A percentile compares a stretch with the other conserved stretches of the same genome.
Conservation (phyloP, 53 echinoderm and acorn worm genomes). For the Paracentrotus lividus region DNA sequence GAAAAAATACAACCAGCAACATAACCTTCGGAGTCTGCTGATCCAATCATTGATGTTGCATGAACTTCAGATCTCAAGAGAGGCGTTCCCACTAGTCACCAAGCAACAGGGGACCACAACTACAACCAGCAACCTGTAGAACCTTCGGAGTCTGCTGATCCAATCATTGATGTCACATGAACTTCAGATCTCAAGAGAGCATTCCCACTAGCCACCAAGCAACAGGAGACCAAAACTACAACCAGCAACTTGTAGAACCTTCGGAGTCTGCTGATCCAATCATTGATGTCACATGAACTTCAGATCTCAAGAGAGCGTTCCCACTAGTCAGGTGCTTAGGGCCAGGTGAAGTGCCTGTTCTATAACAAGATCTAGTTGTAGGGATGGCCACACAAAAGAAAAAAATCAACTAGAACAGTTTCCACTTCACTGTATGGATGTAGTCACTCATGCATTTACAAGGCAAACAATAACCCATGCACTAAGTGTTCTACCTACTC, state of each 20-base stretch:
- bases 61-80: background rate
- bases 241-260: conserved; percentile 66
- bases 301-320: too few relatives aligned
- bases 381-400: too few relatives aligned
- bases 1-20: background rate
- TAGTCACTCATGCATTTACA: too few relatives aligned
- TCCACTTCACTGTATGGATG: too few relatives aligned
- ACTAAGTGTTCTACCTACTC: too few relatives aligned
- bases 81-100: background rate
- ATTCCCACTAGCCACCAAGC: conserved; percentile 12
- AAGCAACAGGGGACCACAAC: conserved; percentile 82
- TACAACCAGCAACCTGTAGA: conserved; percentile 75
- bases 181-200: background rate
- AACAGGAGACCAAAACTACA: conserved; percentile 86
- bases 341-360: too few relatives aligned
- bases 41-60: conserved; percentile 60
- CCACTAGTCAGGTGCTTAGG: too few relatives aligned
- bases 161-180: conserved; percentile 61
- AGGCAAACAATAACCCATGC: too few relatives aligned
- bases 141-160: conserved; percentile 58
- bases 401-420: too few relatives aligned
- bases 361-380: too few relatives aligned
- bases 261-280: conserved; percentile 56
- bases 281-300: conserved; percentile 60
- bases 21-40: conserved; percentile 60